Evolutionary conservation across 2,797 vertebrate genomes (phyloP).

Genomic region (Lophius americanus): DNA sequence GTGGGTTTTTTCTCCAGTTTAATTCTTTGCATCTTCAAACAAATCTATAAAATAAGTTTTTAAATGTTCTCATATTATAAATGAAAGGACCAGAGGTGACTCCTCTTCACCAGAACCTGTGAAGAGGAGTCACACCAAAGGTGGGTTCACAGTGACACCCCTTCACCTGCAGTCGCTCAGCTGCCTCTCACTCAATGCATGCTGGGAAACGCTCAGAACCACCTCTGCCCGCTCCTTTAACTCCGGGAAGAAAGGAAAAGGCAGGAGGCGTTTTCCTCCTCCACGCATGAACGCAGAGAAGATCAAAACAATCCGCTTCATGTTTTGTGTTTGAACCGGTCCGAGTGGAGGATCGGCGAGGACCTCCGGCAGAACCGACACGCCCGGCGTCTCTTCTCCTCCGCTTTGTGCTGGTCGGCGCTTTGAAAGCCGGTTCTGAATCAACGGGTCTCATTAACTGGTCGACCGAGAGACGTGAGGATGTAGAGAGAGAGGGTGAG

Average conservation of each 20-base stretch:
- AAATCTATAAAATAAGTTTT: too few species aligned
- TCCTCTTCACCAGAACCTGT: too few species aligned
- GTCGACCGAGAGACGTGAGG: constrained; percentile 40
- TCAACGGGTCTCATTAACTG: constrained; percentile 67
- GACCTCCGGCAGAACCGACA: constrained; percentile 60
- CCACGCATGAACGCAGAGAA: constrained; percentile 38
- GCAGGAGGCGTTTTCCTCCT: constrained; percentile 25
- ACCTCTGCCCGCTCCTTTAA: constrained; percentile 35
- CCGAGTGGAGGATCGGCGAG: constrained; percentile 69
- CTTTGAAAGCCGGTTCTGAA: constrained; percentile 53
- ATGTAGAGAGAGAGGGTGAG: constrained; percentile 32
- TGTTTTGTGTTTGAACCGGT: constrained; percentile 58
- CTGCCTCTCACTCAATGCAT: constrained; percentile 1
- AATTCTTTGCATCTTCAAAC: too few species aligned
- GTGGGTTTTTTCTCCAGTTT: too few species aligned
- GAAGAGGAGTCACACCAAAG: too few species aligned
- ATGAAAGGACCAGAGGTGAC: too few species aligned
- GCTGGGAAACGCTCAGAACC: constrained; percentile 27
- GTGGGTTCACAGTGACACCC: neutral
- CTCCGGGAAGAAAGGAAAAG: constrained; percentile 21
- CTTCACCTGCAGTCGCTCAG: constrained; percentile 1
- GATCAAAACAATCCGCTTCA: constrained; percentile 60
- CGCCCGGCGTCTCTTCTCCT: constrained; percentile 50
- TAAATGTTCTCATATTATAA: too few species aligned
- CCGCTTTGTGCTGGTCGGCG: constrained; percentile 41